These are phyloP conservation scores for Orius insidiosus DNA, from an alignment of 1,140 invertebrate genomes.

Conservation along the genomic window DNA sequence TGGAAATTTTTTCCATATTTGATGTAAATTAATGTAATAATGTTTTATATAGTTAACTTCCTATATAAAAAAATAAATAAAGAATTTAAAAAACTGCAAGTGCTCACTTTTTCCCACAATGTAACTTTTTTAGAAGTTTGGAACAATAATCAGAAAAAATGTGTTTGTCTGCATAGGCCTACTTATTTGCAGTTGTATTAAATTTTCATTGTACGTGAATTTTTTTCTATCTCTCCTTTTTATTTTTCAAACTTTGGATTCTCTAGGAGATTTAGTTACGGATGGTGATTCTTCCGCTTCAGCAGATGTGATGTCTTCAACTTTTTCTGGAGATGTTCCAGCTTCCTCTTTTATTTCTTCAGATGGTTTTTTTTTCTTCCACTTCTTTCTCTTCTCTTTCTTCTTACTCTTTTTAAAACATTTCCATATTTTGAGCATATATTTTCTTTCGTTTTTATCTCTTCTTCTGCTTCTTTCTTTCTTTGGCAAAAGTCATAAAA, in stretches of 20 bases:
- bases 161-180: conserved; percentile 17
- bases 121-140: conserved; percentile 11
- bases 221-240: no score
- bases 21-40: neutral
- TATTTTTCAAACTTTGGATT: neutral
- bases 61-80: conserved; percentile 1
- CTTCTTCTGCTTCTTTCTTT: conserved; percentile 12
- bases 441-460: no score
- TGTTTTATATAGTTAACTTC: conserved; percentile 10
- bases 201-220: conserved; percentile 17
- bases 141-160: conserved; percentile 3
- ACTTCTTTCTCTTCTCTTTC: no score
- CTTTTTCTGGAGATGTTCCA: no score
- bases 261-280: no score
- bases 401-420: no score
- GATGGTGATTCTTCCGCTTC: no score
- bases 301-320: no score
- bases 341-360: no score
- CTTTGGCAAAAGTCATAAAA: conserved; percentile 18
- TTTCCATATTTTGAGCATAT: no score
- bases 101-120: conserved; percentile 13
- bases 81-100: conserved; percentile 3
- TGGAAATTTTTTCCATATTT: conserved; percentile 1
- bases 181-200: conserved; percentile 17
- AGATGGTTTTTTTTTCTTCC: no score